Evolutionary conservation across 2,797 vertebrate species (phyloP).

Genomic region (Coregonus ussuriensis): DNA sequence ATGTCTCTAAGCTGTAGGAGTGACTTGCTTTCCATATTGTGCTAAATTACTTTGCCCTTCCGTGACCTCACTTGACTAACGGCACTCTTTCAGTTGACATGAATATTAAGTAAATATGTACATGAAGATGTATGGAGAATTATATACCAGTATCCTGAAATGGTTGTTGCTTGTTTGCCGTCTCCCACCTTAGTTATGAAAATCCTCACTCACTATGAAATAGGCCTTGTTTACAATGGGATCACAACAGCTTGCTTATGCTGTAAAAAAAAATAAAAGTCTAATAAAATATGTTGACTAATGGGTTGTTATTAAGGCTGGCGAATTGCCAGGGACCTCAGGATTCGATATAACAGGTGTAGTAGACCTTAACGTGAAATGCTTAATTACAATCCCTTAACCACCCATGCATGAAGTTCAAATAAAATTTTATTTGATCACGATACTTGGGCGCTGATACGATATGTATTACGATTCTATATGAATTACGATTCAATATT

Average conservation of each 20-base stretch:
- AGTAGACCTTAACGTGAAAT: too few relatives aligned
- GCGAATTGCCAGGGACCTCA: not conserved
- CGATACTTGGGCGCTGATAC: not conserved
- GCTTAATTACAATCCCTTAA: too few relatives aligned
- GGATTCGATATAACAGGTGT: not conserved
- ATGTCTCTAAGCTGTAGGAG: constrained; percentile 29
- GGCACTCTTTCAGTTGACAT: constrained; percentile 40
- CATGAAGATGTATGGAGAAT: constrained; percentile 50
- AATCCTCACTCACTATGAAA: constrained; percentile 37
- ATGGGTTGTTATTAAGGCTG: constrained; percentile 32
- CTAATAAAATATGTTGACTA: constrained; percentile 43
- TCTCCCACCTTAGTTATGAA: constrained; percentile 37
- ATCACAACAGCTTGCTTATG: constrained; percentile 62
- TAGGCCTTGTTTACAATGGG: constrained; percentile 63
- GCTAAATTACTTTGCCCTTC: constrained; percentile 37
- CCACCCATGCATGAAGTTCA: too few relatives aligned
- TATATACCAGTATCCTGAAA: constrained; percentile 44
- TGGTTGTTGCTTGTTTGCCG: constrained; percentile 52
- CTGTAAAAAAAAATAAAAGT: constrained; percentile 67
- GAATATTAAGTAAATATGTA: constrained; percentile 44
- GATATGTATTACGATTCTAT: too few relatives aligned
- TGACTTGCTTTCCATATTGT: constrained; percentile 39
- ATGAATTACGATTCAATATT: too few relatives aligned
- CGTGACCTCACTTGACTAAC: constrained; percentile 42
- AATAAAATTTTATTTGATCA: not conserved